phyloP scores from a whole-genome alignment of 1,140 invertebrate species.

The Nasonia vitripennis region DNA sequence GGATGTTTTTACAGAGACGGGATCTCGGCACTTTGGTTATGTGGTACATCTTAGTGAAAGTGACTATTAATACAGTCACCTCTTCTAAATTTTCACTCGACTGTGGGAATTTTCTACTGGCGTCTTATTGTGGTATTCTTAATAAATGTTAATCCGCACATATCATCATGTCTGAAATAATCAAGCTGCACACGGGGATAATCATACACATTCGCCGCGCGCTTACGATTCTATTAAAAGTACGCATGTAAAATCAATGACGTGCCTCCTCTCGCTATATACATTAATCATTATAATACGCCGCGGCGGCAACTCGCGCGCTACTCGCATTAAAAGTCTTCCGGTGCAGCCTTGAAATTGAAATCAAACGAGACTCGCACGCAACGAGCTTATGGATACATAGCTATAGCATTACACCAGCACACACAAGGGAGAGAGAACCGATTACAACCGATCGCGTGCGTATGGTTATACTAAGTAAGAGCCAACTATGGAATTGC shows the following conservation, averaged over 20 bases:
- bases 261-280: background rate
- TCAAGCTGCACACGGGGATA: background rate
- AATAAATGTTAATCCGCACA: background rate
- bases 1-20: background rate
- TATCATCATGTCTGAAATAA: background rate
- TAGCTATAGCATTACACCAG: background rate
- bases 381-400: background rate
- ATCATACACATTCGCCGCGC: background rate
- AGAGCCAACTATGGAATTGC: slow-evolving; percentile 33
- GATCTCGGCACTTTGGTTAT: background rate
- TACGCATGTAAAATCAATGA: slow-evolving; percentile 1
- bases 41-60: background rate
- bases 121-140: background rate
- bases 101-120: background rate
- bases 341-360: slow-evolving; percentile 3
- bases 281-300: slow-evolving; percentile 24
- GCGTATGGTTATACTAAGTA: slow-evolving; percentile 16
- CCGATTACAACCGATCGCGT: slow-evolving; percentile 24
- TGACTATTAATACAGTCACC: background rate
- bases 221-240: background rate
- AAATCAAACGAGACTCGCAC: slow-evolving; percentile 20
- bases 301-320: too few species aligned
- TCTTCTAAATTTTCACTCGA: too few species aligned
- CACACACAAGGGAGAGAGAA: background rate
- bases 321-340: background rate